Conservation (phyloP, 2,113 vertebrate genomes). For the Leuciscus idus region DNA sequence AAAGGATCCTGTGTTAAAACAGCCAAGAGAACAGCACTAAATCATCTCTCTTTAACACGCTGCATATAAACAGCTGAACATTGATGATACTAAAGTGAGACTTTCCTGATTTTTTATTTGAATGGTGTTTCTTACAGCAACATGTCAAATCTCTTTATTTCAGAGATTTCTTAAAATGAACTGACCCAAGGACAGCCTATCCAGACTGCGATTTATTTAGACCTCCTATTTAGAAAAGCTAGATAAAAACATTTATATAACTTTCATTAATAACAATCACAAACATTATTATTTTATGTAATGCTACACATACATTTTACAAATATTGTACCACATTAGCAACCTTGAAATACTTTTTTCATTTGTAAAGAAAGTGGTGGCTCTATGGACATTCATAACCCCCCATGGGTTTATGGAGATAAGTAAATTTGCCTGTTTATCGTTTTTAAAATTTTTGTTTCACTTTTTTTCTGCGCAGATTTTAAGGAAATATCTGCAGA, state of each 20-base stretch:
- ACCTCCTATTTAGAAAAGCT: neutral
- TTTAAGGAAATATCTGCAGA: neutral
- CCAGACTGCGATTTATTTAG: neutral
- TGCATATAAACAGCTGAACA: conserved; percentile 40
- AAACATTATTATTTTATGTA: neutral
- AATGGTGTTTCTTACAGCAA: neutral
- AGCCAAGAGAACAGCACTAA: conserved; percentile 82
- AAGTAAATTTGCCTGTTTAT: neutral
- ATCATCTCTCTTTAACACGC: conserved; percentile 74
- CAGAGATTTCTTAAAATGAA: conserved; percentile 70
- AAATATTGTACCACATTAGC: neutral
- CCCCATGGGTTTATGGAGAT: neutral
- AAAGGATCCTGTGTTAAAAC: conserved; percentile 91
- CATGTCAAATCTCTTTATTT: neutral
- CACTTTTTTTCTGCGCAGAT: neutral
- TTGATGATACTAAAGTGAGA: neutral
- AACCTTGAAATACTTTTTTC: neutral
- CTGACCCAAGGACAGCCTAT: neutral
- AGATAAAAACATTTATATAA: neutral
- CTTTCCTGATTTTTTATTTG: neutral
- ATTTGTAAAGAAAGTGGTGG: neutral
- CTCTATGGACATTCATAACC: neutral
- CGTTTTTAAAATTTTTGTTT: too few relatives aligned
- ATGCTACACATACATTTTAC: neutral
- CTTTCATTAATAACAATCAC: neutral